Conservation (phyloP, 2,113 vertebrate species). For the Ophthalmotilapia sp. region DNA sequence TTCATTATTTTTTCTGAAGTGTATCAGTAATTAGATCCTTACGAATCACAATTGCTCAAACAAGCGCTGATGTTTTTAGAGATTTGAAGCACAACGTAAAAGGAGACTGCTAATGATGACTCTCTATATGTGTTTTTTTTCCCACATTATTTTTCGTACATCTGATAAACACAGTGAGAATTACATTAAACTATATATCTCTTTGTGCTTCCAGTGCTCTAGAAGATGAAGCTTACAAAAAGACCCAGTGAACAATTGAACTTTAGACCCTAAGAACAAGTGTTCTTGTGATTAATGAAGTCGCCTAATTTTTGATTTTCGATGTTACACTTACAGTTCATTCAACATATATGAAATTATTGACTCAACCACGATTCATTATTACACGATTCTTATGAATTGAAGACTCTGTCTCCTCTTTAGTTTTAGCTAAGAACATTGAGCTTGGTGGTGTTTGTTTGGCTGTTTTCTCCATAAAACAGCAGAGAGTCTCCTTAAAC, state of each 20-base stretch:
- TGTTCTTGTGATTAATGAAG: background rate
- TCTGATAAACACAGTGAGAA: background rate
- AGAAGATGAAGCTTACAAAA: background rate
- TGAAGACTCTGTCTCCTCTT: background rate
- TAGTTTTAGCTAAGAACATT: background rate
- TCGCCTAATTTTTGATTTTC: background rate
- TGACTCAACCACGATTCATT: background rate
- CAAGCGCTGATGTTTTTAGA: background rate
- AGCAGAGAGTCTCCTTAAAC: background rate
- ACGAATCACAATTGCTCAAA: background rate
- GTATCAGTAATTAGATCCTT: background rate
- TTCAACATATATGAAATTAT: background rate
- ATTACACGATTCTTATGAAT: fast-evolving
- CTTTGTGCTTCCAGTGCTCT: background rate
- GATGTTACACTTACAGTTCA: background rate
- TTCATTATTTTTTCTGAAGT: background rate
- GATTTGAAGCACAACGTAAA: background rate
- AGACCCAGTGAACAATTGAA: background rate
- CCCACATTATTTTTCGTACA: background rate
- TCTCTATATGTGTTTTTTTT: fast-evolving
- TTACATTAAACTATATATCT: background rate
- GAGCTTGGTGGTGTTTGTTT: background rate
- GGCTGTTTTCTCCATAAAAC: background rate
- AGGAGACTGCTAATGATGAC: background rate
- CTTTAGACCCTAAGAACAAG: fast-evolving